Evolutionary conservation across 37 sponge, comb jelly and placozoan genomes (phyloP), one percentile per base, ranked within the genome.

Genomic region (Aplysina aerophoba): DNA sequence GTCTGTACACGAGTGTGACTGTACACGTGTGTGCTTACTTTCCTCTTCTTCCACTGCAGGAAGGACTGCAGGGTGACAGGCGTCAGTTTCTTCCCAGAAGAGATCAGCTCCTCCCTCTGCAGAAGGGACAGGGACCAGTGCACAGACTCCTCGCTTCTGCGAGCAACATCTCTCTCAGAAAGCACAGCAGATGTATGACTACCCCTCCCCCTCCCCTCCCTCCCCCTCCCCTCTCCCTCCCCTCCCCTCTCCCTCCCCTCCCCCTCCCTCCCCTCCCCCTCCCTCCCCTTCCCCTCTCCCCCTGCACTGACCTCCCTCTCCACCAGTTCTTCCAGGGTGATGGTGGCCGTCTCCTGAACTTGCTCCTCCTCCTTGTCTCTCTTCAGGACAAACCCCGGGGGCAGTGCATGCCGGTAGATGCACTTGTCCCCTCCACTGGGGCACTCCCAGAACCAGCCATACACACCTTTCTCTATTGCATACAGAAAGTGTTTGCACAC

Each of bases 361-460:
- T 83, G 80, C 13, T 94, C 97, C 37, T 91, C 91, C 63, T 87
- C 89, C 58, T 83, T 57, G 33, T 85, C 82, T 38, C 88, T 91
- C 87, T 99, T 97, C 84, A 99, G 87, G 40, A 99, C 91, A 72
- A 97, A 99, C 36, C 97, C 99, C 30, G 97, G 97, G 1, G 99
- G 99, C 13, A 99, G 92, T 39, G 96, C 95, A 55, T 99, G 99
- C 22, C 99, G 86, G 88, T 99, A 99, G 33, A 93, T 89, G 75
- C 99, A 99, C 63, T 88, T 93, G 73, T 92, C 94, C 20, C 94
- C 94, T 34, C 95, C 92, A 75, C 90, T 97, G 25, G 99, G 99
- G 61, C 99, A 99, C 81, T 88, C 90, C 99, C 99, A 99, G 85
- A 99, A 99, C 99, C 99, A 99, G 36, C 99, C 99, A 90, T 99